Evolutionary conservation across 2,888 invertebrate genomes (phyloP).

Genomic region (Apamea anceps): DNA sequence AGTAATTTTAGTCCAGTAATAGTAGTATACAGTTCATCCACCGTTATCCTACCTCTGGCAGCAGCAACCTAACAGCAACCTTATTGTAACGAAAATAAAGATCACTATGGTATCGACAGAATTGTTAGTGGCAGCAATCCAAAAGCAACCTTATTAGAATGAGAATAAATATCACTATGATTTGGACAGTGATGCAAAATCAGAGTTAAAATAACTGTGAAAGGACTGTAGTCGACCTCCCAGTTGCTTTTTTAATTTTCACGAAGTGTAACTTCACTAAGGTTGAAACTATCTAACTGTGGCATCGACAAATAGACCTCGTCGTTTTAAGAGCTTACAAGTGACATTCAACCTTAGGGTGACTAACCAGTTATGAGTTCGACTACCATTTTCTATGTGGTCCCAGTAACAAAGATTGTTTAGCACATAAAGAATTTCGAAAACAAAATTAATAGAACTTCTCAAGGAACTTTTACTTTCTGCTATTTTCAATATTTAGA

Average conservation of each 20-base stretch:
- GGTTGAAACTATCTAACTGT: neutral
- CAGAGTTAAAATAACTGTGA: neutral
- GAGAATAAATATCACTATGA: neutral
- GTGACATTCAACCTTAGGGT: neutral
- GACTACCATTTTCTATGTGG: neutral
- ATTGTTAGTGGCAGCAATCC: neutral
- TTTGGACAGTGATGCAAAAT: neutral
- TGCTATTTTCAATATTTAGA: neutral
- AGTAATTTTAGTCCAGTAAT: slow-evolving; percentile 4
- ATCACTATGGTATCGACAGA: neutral
- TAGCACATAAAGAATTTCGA: neutral
- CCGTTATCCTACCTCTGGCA: neutral
- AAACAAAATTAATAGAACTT: neutral
- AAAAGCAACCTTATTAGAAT: neutral
- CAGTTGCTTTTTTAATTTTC: neutral
- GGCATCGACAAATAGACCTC: neutral
- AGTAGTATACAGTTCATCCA: neutral
- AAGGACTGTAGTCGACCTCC: neutral
- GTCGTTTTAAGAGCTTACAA: neutral
- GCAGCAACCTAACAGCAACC: neutral
- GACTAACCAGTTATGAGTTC: neutral
- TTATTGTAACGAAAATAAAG: neutral
- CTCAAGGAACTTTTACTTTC: neutral
- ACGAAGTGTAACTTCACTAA: neutral
- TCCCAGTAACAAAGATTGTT: neutral